Evolutionary conservation across 1,140 invertebrate species (phyloP).

Genomic region (Procambarus clarkii): DNA sequence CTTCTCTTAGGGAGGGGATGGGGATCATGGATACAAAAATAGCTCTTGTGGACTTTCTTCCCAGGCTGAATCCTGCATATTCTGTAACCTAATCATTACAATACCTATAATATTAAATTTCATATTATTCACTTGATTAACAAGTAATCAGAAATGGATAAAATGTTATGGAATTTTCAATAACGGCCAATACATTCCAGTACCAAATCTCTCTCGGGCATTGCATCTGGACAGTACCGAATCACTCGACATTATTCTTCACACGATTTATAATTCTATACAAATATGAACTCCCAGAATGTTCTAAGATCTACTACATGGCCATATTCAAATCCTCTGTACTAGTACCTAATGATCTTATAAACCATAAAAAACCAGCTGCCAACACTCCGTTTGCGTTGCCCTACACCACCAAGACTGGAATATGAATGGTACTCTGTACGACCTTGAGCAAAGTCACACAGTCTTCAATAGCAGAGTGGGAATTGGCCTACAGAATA

Average conservation of each 20-base stretch:
- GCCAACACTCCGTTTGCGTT: neutral
- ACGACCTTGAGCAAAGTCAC: neutral
- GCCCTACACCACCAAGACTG: neutral
- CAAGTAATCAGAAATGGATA: neutral
- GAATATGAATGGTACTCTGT: neutral
- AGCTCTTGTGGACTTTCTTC: slow-evolving; percentile 47
- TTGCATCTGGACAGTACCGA: neutral
- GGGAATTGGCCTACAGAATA: slow-evolving; percentile 7
- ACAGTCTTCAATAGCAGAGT: neutral
- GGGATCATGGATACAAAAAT: slow-evolving; percentile 45
- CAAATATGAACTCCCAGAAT: neutral
- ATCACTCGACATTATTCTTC: neutral
- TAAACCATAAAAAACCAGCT: slow-evolving; percentile 1
- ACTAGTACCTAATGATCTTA: neutral
- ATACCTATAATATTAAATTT: slow-evolving; percentile 13
- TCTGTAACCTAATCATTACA: neutral
- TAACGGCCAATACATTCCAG: neutral
- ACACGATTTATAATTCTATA: neutral
- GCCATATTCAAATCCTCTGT: neutral
- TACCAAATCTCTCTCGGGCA: neutral
- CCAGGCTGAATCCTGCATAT: slow-evolving; percentile 36
- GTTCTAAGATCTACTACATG: neutral
- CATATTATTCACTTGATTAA: neutral
- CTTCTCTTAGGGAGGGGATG: slow-evolving; percentile 19
- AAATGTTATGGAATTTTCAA: neutral